These are phyloP conservation scores for Trilocha varians DNA, from an alignment of 2,888 invertebrate species.

Conservation along the genomic window DNA sequence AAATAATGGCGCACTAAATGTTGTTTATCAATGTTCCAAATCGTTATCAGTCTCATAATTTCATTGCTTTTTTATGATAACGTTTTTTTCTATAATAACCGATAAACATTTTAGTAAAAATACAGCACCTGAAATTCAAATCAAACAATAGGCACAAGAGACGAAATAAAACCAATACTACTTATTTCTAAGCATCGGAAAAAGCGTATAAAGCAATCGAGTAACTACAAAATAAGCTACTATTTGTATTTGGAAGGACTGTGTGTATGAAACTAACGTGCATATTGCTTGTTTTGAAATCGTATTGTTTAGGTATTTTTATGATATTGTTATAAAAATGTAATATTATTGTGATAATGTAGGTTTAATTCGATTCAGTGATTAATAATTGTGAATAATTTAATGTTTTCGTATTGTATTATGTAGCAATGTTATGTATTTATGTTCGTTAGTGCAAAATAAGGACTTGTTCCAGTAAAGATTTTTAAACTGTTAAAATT, in stretches of 20 bases:
- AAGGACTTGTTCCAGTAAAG: too few species aligned
- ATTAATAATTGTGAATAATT: too few species aligned
- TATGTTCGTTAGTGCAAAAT: too few species aligned
- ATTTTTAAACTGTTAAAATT: too few species aligned
- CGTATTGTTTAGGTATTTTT: slow-evolving; percentile 1
- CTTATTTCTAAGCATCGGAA: not conserved
- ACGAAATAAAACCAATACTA: slow-evolving; percentile 6
- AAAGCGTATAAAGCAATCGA: slow-evolving; percentile 14
- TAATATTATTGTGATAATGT: not conserved
- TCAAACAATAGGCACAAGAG: slow-evolving; percentile 52
- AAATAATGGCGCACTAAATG: too few species aligned
- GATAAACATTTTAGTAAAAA: slow-evolving; percentile 40
- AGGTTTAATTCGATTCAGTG: not conserved
- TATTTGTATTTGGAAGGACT: slow-evolving; percentile 14
- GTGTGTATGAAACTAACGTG: slow-evolving; percentile 46
- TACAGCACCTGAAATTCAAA: slow-evolving; percentile 37
- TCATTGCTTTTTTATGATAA: too few species aligned
- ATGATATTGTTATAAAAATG: not conserved
- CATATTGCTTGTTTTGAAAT: slow-evolving; percentile 57
- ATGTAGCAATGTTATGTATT: too few species aligned
- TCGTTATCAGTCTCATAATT: too few species aligned
- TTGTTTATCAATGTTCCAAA: too few species aligned
- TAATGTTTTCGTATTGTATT: too few species aligned
- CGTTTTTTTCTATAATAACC: not conserved
- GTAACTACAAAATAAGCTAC: not conserved